Base-by-base conservation (phyloP, 2,888 invertebrate species). In the Hirtodrosophila confusa region DNA sequence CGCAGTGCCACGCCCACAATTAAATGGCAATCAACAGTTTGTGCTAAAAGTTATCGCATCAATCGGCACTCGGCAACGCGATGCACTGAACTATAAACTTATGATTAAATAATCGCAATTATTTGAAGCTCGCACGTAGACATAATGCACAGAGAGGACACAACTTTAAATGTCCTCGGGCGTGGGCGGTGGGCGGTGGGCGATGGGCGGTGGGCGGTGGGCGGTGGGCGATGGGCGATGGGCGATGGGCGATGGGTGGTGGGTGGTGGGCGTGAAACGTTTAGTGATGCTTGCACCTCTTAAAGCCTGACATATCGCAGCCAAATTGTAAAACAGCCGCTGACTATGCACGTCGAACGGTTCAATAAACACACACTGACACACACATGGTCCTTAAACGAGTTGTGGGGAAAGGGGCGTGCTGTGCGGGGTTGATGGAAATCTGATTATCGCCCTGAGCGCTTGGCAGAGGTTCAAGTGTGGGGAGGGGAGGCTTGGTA, bases 361-460 rank as follows among this genome's bases (percentile, higher is more conserved):
- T 62, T 62, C 62, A 47, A 57, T 60, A 44, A 47, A 45, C 72
- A 66, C 78, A 58, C 69, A 35, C n/a, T 27, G 27, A 17, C 27
- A 27, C 27, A 31, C 31, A 6, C 9, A 9, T 31, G 31, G 9
- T 3, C 31, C 31, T 31, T 17, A 37, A 33, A 48, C 37, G 33
- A 29, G 53, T 35, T 39, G 27, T 12, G 4, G 44, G 48, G 27
- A n/a, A n/a, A 8, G n/a, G 10, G 8, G 9, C 9, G 31, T 27
- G 2, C 17, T 17, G 17, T 11, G n/a, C 31, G 40, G 50, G 9
- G 23, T 29, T 49, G 45, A 47, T 54, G 63, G 72, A 73, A 86
- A 86, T 83, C 80, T 83, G 86, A 82, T 86, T 82, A 82, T 69
- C 75, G 82, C 82, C 80, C 70, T 69, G 56, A 85, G 75, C 75